These are phyloP conservation scores for Pseudococcus longispinus DNA, from an alignment of 2,888 invertebrate species.

Conservation along the genomic window DNA sequence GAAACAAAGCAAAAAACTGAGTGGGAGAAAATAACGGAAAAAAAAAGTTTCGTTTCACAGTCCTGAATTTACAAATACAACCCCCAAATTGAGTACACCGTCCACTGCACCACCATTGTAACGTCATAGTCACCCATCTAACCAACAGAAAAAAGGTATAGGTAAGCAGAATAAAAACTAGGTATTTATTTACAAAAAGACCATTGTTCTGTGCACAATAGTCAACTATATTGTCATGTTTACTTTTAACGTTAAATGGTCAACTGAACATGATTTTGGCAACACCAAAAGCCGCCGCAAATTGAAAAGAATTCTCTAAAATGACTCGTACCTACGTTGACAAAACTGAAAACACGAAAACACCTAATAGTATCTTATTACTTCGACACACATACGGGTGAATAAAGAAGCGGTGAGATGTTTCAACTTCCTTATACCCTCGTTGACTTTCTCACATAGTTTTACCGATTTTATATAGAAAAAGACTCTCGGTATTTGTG, in stretches of 20 bases:
- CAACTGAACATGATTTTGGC: neutral
- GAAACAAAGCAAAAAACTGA: too few species aligned
- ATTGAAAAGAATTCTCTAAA: neutral
- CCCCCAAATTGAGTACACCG: too few species aligned
- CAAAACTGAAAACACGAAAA: neutral
- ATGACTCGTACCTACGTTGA: neutral
- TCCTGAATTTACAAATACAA: too few species aligned
- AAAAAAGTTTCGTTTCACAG: too few species aligned
- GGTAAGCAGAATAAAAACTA: neutral
- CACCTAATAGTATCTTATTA: slow-evolving; percentile 20
- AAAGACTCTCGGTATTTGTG: neutral
- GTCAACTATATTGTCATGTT: slow-evolving; percentile 2
- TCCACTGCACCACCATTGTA: neutral
- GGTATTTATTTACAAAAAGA: neutral
- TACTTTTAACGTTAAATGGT: neutral
- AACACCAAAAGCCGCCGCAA: neutral
- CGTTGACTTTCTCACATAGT: neutral
- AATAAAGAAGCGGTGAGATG: neutral
- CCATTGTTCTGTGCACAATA: neutral
- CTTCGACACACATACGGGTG: neutral
- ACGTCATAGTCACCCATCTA: neutral
- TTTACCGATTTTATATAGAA: neutral
- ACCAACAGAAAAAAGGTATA: neutral
- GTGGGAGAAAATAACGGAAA: too few species aligned
- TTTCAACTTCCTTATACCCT: neutral